These are phyloP conservation scores for Malurus melanocephalus DNA, from an alignment of 2,113 vertebrate species.

Conservation along the genomic window DNA sequence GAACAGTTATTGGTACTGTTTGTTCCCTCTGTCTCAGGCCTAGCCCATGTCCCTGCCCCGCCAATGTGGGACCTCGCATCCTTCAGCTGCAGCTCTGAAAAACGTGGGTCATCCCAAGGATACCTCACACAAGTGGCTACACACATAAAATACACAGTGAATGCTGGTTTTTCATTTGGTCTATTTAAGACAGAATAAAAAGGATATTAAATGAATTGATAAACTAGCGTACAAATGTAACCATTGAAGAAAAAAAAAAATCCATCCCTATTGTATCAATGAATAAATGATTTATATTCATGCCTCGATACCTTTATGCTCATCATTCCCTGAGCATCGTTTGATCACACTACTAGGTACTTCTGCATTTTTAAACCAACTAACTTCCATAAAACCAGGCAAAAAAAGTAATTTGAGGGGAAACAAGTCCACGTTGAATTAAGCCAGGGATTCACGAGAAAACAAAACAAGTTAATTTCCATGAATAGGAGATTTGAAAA, in stretches of 20 bases:
- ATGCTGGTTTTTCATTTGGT: neutral
- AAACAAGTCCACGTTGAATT: neutral
- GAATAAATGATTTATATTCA: neutral
- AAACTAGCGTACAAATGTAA: neutral
- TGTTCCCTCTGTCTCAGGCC: neutral
- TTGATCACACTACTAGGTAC: neutral
- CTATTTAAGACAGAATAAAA: neutral
- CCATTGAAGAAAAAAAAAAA: neutral
- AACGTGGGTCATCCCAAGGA: fast-evolving
- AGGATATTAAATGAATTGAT: neutral
- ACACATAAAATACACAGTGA: neutral
- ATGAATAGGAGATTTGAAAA: neutral
- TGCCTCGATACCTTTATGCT: neutral
- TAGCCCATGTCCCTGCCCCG: neutral
- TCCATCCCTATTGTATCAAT: neutral
- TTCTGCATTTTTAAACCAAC: neutral
- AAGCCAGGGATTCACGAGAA: neutral
- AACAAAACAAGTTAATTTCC: neutral
- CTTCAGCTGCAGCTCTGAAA: neutral
- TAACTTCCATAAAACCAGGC: neutral
- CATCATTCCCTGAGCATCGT: neutral
- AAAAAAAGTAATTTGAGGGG: neutral
- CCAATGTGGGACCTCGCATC: neutral
- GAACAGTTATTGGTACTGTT: fast-evolving
- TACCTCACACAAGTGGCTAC: neutral